These are phyloP conservation scores for Protaetia brevitarsis DNA, from an alignment of 1,140 invertebrate genomes.

Conservation along the genomic window DNA sequence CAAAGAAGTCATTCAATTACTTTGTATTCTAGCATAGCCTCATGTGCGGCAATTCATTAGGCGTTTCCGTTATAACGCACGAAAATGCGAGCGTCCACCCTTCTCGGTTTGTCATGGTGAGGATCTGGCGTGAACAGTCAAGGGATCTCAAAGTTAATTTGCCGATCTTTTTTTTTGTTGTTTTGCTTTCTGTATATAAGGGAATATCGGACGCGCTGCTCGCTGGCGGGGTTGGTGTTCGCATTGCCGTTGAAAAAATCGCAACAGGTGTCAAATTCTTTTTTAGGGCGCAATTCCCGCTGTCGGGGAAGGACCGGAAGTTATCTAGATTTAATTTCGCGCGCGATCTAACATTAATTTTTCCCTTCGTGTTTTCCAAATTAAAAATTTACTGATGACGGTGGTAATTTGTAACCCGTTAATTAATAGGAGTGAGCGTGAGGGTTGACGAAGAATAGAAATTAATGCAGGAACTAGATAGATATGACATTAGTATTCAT, in stretches of 20 bases:
- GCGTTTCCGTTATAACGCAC: neutral
- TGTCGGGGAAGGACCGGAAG: neutral
- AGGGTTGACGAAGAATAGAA: too few relatives aligned
- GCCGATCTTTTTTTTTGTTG: neutral
- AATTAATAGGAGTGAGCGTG: too few relatives aligned
- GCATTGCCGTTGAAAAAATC: neutral
- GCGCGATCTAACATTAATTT: neutral
- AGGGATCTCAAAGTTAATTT: neutral
- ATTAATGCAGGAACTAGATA: too few relatives aligned
- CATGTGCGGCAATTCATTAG: neutral
- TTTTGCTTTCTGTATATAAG: neutral
- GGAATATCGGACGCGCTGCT: neutral
- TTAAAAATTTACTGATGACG: too few relatives aligned
- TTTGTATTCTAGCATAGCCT: neutral
- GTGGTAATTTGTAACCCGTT: too few relatives aligned
- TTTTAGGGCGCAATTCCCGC: neutral
- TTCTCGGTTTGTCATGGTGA: neutral
- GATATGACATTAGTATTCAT: too few relatives aligned
- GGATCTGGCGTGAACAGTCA: neutral
- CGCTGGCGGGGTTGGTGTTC: neutral
- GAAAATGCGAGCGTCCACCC: neutral
- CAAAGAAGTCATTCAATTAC: neutral
- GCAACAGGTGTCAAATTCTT: conserved; percentile 7
- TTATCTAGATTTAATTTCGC: neutral
- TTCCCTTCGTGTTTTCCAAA: too few relatives aligned